These are phyloP conservation scores for Meteorus cinctellus DNA, from an alignment of 2,888 invertebrate genomes.

Conservation along the genomic window DNA sequence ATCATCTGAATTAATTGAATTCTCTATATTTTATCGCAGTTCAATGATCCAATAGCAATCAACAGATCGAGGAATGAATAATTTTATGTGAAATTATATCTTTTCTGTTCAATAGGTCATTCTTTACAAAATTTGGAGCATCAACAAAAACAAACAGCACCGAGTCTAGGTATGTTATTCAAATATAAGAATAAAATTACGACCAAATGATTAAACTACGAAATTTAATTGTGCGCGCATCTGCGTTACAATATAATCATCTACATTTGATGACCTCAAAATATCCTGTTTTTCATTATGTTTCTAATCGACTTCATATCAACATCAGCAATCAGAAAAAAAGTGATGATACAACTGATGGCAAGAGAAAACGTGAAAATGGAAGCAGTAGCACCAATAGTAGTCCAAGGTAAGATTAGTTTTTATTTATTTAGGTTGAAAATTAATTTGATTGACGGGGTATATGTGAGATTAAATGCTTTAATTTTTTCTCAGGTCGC, in stretches of 20 bases:
- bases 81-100: no score
- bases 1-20: conserved; percentile 27
- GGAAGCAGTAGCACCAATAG: conserved; percentile 48
- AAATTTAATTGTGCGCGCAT: background rate
- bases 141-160: conserved; percentile 52
- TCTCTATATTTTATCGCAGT: background rate
- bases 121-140: conserved; percentile 68
- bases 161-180: conserved; percentile 59
- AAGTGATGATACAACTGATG: conserved; percentile 35
- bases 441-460: conserved; percentile 12
- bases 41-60: conserved; percentile 13
- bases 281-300: conserved; percentile 41
- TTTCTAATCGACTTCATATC: conserved; percentile 57
- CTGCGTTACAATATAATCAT: conserved; percentile 5
- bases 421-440: background rate
- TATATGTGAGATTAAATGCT: conserved; percentile 1
- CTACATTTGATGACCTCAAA: conserved; percentile 17
- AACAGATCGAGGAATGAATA: background rate
- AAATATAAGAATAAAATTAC: conserved; percentile 39
- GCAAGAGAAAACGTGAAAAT: conserved; percentile 59
- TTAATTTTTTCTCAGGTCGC: conserved; percentile 41
- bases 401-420: conserved; percentile 50
- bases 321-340: conserved; percentile 52
- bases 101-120: conserved; percentile 66
- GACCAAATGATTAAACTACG: conserved; percentile 19